Evolutionary conservation across 2,888 invertebrate genomes (phyloP).

Genomic region (Stenotaenia linearis): DNA sequence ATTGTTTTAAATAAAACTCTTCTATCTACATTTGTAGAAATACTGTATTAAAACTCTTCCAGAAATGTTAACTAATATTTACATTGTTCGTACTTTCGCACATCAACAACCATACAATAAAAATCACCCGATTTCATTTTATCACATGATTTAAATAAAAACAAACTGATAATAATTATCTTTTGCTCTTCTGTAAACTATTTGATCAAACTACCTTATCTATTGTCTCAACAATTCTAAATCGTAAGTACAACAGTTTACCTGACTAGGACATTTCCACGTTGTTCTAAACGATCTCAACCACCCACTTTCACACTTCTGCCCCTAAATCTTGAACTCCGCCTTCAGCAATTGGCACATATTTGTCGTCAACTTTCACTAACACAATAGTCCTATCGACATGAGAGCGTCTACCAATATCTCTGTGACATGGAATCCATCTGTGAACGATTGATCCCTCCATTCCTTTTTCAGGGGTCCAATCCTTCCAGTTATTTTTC

Average conservation of each 20-base stretch:
- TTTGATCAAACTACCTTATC: neutral
- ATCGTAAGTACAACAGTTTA: neutral
- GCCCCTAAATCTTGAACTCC: conserved; percentile 57
- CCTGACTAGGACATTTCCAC: conserved; percentile 19
- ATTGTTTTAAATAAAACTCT: neutral
- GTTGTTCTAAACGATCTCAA: neutral
- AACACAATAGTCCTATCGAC: conserved; percentile 86
- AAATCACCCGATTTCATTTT: conserved; percentile 6
- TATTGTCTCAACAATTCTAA: conserved; percentile 3
- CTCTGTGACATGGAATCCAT: conserved; percentile 89
- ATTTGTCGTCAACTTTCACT: conserved; percentile 86
- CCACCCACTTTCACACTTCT: conserved; percentile 41
- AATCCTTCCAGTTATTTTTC: conserved; percentile 78
- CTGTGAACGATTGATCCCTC: conserved; percentile 87
- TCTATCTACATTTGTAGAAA: neutral
- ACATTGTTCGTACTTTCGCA: neutral
- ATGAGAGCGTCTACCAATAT: conserved; percentile 78
- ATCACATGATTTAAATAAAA: neutral
- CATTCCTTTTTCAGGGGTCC: conserved; percentile 87
- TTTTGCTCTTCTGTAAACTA: neutral
- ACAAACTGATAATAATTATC: conserved; percentile 7
- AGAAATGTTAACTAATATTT: neutral
- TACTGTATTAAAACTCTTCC: conserved; percentile 7
- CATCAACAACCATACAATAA: conserved; percentile 5
- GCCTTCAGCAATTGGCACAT: conserved; percentile 85